These are phyloP conservation scores for Patella pellucida DNA, from an alignment of 2,888 invertebrate species.

Conservation along the genomic window DNA sequence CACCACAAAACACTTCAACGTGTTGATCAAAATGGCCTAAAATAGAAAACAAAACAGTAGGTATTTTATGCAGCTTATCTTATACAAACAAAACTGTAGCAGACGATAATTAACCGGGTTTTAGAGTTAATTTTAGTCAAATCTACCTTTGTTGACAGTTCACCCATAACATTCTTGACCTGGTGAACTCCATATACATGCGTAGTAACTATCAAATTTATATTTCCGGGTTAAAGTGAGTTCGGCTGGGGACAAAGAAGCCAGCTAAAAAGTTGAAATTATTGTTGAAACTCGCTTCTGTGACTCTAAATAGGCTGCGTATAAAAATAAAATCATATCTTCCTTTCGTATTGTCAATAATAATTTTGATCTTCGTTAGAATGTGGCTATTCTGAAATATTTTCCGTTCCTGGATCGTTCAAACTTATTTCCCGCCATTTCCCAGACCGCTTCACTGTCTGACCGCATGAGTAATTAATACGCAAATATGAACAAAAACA, in stretches of 20 bases:
- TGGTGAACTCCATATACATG: constrained; percentile 9
- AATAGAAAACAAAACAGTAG: constrained; percentile 13
- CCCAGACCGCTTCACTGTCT: constrained; percentile 14
- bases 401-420: constrained; percentile 16
- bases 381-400: constrained; percentile 11
- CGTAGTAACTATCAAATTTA: background rate
- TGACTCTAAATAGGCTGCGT: too few relatives aligned
- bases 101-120: constrained; percentile 1
- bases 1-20: constrained; percentile 36
- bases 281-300: background rate
- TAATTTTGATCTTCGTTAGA: too few relatives aligned
- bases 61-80: too few relatives aligned
- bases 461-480: background rate
- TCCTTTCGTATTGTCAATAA: too few relatives aligned
- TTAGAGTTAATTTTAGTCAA: background rate
- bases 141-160: constrained; percentile 22
- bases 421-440: constrained; percentile 34
- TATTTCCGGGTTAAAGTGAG: background rate
- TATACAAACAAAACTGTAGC: background rate
- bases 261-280: background rate
- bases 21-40: constrained; percentile 36
- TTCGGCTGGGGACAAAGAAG: background rate
- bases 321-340: too few relatives aligned
- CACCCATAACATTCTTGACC: constrained; percentile 22
- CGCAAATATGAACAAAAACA: background rate